Conservation (phyloP, 1,140 invertebrate genomes). For the Pygmarrhopalites habei region DNA sequence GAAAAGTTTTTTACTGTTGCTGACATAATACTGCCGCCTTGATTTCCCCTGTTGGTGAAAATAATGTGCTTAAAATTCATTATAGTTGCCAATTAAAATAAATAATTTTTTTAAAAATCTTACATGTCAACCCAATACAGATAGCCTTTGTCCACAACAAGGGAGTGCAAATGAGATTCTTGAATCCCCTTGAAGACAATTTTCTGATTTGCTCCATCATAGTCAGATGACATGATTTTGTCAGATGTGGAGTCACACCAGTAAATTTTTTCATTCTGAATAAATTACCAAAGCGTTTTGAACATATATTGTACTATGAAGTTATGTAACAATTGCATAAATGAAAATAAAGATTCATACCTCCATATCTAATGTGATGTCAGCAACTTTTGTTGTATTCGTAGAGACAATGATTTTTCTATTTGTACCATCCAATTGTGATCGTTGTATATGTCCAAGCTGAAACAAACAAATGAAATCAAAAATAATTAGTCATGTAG, state of each 20-base stretch:
- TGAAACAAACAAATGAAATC: no score
- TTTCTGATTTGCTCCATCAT: conserved; percentile 48
- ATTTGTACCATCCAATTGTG: conserved; percentile 51
- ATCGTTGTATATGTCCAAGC: conserved; percentile 51
- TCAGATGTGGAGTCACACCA: conserved; percentile 50
- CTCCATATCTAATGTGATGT: conserved; percentile 54
- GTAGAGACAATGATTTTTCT: conserved; percentile 49
- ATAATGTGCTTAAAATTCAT: background rate
- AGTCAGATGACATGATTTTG: conserved; percentile 47
- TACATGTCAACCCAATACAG: conserved; percentile 56
- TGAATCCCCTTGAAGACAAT: conserved; percentile 31
- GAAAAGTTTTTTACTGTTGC: conserved; percentile 55
- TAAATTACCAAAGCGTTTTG: conserved; percentile 10
- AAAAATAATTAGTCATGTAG: no score
- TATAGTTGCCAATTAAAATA: conserved; percentile 29
- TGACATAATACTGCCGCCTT: conserved; percentile 57
- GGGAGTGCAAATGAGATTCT: conserved; percentile 39
- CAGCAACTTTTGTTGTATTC: conserved; percentile 44
- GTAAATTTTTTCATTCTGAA: conserved; percentile 45
- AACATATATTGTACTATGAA: background rate
- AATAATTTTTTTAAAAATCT: conserved; percentile 38
- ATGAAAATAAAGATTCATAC: conserved; percentile 41
- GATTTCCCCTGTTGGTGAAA: conserved; percentile 50
- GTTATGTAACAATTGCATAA: background rate
- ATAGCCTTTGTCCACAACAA: conserved; percentile 47